Base-by-base conservation (phyloP, 2,888 invertebrate genomes). In the Caenorhabditis sp. region DNA sequence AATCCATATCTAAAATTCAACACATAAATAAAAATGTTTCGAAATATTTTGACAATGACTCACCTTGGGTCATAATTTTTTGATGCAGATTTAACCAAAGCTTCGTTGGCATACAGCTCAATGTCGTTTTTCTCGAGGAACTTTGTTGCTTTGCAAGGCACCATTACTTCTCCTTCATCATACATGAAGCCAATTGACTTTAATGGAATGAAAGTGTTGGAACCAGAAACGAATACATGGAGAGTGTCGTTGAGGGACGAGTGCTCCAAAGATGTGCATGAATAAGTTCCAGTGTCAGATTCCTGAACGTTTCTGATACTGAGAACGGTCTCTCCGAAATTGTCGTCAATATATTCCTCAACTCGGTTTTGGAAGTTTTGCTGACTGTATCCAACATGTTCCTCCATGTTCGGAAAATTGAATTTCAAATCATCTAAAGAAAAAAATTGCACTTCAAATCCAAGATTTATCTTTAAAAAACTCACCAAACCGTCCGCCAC, bases 261-360 rank as follows among this genome's bases (percentile, higher is more conserved):
- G 24, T 85, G 76, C 15, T 74, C 65, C 35, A 56, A 22, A 0
- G 79, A 62, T 8, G 20, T n/a, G 62, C 85, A 85, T 3, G 58
- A 55, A 40, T 85, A 85, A 3, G 72, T 51, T 18, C 85, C 85
- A 15, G 83, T 82, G 50, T 85, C 85, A 2, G 83, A 81, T 50
- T 68, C 62, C 24, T 58, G 50, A 24, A 82, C 44, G 28, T 82
- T 53, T 9, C 18, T 72, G 32, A 82, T 56, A 6, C 55, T 67
- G 15, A 78, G 60, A 20, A 82, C 26, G 13, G 32, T 51, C 5
- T 78, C 71, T 24, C 55, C 64, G 26, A 47, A 53, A n/a, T 13
- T 24, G 0, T 82, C 69, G 6, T 72, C 72, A 8, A 37, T 20
- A 4, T 15, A 15, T 55, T 72, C 64, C 15, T 56, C 44, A 6